These are phyloP conservation scores for Lithobates pipiens DNA, from an alignment of 2,797 vertebrate genomes.

Conservation along the genomic window DNA sequence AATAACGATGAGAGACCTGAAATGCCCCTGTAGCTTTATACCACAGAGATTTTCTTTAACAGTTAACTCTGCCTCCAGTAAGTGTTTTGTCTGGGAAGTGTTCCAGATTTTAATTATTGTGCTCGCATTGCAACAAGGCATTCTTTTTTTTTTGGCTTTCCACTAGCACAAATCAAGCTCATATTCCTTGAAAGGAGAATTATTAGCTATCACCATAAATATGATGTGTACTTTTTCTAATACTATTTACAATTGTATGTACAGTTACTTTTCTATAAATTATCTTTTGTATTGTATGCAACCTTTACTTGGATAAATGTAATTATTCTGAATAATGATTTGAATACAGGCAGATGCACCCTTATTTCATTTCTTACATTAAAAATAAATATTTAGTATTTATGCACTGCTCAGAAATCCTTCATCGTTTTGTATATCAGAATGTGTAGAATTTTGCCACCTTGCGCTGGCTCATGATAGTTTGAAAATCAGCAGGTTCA, in stretches of 20 bases:
- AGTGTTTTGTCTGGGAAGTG: conserved; percentile 55
- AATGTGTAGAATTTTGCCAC: no score
- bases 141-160: conserved; percentile 29
- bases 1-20: not conserved
- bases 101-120: conserved; percentile 62
- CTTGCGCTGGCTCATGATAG: no score
- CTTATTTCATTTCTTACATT: not conserved
- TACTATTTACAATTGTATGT: not conserved
- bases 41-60: conserved; percentile 40
- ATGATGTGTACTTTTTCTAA: conserved; percentile 24
- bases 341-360: not conserved
- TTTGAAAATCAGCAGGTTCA: no score
- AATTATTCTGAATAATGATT: not conserved
- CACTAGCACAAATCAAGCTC: conserved; percentile 49
- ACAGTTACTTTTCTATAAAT: conserved; percentile 11
- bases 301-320: not conserved
- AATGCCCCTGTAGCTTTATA: conserved; percentile 35
- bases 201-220: conserved; percentile 40
- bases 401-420: not conserved
- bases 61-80: conserved; percentile 47
- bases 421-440: no score
- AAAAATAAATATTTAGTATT: not conserved
- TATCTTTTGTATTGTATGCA: not conserved
- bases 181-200: conserved; percentile 51
- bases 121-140: conserved; percentile 54